A percentile compares a stretch with the other conserved stretches of the same genome.
Evolutionary conservation across 2,113 vertebrate genomes (phyloP).

Genomic region (Pristiophorus japonicus): DNA sequence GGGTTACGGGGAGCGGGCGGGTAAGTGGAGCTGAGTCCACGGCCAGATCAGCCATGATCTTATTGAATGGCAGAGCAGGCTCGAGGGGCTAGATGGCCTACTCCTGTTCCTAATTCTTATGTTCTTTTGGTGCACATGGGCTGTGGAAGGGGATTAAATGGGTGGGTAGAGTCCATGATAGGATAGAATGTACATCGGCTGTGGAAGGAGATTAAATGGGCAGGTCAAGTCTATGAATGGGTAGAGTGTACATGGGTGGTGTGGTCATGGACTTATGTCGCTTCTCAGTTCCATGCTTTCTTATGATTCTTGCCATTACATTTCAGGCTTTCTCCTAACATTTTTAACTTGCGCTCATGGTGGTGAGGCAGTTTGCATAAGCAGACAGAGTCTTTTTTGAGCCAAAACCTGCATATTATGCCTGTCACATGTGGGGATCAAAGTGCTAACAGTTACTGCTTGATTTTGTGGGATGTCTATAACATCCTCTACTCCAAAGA

Average conservation of each 20-base stretch:
- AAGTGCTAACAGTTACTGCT: neutral
- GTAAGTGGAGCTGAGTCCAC: too few species aligned
- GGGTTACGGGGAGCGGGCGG: too few species aligned
- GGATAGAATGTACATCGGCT: neutral
- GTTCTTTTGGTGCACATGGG: too few species aligned
- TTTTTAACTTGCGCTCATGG: neutral
- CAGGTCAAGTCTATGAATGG: too few species aligned
- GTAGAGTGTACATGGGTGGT: neutral
- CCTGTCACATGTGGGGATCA: neutral
- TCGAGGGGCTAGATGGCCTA: too few species aligned
- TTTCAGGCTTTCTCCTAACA: neutral
- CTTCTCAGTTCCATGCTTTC: neutral
- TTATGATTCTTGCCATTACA: neutral
- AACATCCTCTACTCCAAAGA: neutral
- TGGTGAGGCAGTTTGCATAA: too few species aligned
- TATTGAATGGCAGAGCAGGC: too few species aligned
- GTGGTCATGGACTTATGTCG: neutral
- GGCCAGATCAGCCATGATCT: too few species aligned
- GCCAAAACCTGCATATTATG: neutral
- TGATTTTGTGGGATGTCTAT: neutral
- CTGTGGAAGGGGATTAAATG: neutral
- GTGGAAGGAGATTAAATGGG: neutral
- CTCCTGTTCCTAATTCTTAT: too few species aligned
- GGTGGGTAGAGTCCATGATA: neutral
- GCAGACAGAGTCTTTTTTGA: neutral